Evolutionary conservation across 2,797 vertebrate genomes (phyloP), one percentile per base, ranked within the genome.

Genomic region (Podargus strigoides): DNA sequence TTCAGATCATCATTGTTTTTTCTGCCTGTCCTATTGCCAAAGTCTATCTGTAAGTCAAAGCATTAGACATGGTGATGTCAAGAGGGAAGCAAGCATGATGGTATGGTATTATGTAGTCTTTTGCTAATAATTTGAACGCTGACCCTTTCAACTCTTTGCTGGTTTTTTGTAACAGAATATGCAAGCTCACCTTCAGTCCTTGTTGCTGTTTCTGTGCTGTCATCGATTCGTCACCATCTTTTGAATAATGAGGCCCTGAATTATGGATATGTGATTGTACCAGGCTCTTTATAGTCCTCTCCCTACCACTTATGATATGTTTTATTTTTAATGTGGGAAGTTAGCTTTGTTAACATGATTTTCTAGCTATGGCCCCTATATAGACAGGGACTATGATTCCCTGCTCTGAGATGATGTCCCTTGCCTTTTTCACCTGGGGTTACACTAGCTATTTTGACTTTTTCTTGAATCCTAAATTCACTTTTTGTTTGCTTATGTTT

Each of bases 271-370:
- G 4, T 0, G 11, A 69, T 81, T 89, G 49, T 83, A 56, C 58
- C 37, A 76, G 63, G 30, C 15, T 69, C 59, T 91, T 79, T 58
- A 37, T 30, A 77, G 41, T 53, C 44, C 19, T 93, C 20, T 93
- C 73, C 42, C 42, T 86, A 72, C 12, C 49, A n/a, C 56, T 94
- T 91, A 58, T 0, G 14, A 39, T 78, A 53, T 34, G 23, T 64
- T 91, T 95, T 76, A 83, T 83, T 94, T 88, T 86, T 81, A 46
- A 42, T 30, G 34, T 83, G 39, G 75, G 30, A 86, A 68, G 52
- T 87, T 77, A 72, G 53, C 73, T 91, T 84, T 80, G 66, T 84
- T 93, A 78, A 62, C 30, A 15, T 37, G 13, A 37, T 81, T 86
- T 94, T 84, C 58, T 64, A 26, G 30, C 64, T 77, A 69, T 47